Percentiles rank a stretch among this genome's conserved stretches.
Conservation (phyloP, 2,113 vertebrate species). For the Falco punctatus region DNA sequence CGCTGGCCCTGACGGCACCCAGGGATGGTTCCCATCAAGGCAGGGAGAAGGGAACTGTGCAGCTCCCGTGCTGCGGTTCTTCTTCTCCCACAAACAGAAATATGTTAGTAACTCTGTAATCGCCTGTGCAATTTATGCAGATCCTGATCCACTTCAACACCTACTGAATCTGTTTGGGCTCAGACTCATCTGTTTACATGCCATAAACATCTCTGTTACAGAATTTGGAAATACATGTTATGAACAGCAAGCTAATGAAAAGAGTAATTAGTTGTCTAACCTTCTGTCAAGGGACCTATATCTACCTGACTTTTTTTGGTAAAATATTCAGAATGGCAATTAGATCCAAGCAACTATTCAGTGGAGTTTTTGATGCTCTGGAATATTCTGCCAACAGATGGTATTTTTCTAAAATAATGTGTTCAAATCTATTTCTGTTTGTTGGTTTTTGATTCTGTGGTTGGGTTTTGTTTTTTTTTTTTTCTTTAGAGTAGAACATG, state of each 20-base stretch:
- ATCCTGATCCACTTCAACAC: neutral
- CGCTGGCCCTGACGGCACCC: neutral
- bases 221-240: neutral
- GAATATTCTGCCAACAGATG: neutral
- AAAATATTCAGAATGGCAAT: neutral
- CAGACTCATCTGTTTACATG: neutral
- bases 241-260: neutral
- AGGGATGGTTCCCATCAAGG: neutral
- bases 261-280: constrained; percentile 3
- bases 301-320: neutral
- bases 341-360: neutral
- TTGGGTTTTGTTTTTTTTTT: neutral
- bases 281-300: neutral
- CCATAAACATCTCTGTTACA: neutral
- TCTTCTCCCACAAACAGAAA: neutral
- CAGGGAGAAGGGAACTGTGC: neutral
- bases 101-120: neutral
- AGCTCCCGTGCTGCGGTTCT: neutral
- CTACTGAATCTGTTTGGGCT: neutral
- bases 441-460: neutral
- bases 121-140: neutral
- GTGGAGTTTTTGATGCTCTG: neutral
- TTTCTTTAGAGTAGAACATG: neutral
- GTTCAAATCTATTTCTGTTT: neutral
- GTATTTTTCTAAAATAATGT: neutral